These are phyloP conservation scores for Helleia helle DNA, from an alignment of 2,888 invertebrate genomes.

Conservation along the genomic window DNA sequence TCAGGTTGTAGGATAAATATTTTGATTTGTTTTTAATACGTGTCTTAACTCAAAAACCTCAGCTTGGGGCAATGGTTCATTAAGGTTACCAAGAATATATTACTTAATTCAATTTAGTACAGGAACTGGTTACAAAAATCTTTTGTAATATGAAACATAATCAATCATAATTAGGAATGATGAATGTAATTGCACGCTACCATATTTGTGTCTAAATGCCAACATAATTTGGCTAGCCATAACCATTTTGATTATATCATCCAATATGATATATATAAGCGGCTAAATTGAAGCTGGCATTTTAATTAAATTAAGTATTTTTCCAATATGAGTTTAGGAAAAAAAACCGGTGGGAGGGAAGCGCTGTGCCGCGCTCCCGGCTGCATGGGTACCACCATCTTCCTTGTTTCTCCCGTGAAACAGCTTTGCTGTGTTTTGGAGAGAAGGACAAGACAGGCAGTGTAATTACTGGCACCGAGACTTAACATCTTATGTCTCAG, in stretches of 20 bases:
- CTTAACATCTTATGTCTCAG: no score
- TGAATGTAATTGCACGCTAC: constrained; percentile 4
- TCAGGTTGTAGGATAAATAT: no score
- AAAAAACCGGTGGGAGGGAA: no score
- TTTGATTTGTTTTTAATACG: no score
- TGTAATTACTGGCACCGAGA: no score
- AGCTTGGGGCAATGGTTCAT: no score
- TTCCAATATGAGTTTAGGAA: constrained; percentile 3
- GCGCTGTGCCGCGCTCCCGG: no score
- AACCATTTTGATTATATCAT: constrained; percentile 3
- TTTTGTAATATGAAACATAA: background rate
- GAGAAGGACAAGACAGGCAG: no score
- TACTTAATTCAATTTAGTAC: background rate
- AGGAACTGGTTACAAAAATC: constrained; percentile 1
- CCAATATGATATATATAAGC: background rate
- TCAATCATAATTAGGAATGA: constrained; percentile 9
- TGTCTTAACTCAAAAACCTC: no score
- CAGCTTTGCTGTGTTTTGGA: no score
- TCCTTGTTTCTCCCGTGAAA: no score
- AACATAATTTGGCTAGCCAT: constrained; percentile 3
- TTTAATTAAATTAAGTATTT: constrained; percentile 2
- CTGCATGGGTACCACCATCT: no score
- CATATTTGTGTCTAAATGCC: constrained; percentile 7
- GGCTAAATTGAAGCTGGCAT: background rate
- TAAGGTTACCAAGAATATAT: background rate